These are phyloP conservation scores for Torymus auratus DNA, from an alignment of 2,888 invertebrate species.

Conservation along the genomic window DNA sequence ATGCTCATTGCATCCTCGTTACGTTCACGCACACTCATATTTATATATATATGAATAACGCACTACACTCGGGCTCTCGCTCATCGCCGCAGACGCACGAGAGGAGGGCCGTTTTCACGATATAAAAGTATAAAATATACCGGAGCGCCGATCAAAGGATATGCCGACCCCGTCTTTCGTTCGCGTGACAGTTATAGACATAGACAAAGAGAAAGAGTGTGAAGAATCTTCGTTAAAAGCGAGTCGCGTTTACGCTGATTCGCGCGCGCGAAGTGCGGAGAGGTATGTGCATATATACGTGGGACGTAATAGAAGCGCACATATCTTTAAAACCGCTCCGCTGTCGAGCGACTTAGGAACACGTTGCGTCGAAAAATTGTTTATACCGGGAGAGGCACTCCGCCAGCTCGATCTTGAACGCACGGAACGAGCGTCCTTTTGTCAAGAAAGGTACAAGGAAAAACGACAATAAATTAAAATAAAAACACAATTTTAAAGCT, in stretches of 20 bases:
- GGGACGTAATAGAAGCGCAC: too few relatives aligned
- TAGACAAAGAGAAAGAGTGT: slow-evolving; percentile 4
- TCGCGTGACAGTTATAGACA: neutral
- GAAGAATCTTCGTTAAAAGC: neutral
- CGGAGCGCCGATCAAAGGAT: slow-evolving; percentile 61
- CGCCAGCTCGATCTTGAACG: slow-evolving; percentile 8
- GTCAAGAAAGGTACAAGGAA: too few relatives aligned
- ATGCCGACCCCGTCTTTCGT: slow-evolving; percentile 39
- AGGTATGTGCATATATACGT: too few relatives aligned
- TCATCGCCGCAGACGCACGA: neutral
- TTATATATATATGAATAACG: neutral
- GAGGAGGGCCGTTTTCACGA: slow-evolving; percentile 47
- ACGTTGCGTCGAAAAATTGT: slow-evolving; percentile 17
- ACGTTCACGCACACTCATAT: slow-evolving; percentile 64
- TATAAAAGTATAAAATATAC: slow-evolving; percentile 76
- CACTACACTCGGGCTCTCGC: neutral
- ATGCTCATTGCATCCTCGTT: slow-evolving; percentile 56
- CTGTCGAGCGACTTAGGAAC: slow-evolving; percentile 34
- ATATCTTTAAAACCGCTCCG: neutral
- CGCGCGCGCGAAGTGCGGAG: too few relatives aligned
- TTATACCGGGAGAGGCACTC: neutral
- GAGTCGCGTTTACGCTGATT: neutral
- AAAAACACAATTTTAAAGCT: slow-evolving; percentile 6
- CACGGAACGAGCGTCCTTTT: neutral
- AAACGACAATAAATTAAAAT: neutral